Evolutionary conservation across 1,140 invertebrate species (phyloP).

Genomic region (Berghia stephanieae): DNA sequence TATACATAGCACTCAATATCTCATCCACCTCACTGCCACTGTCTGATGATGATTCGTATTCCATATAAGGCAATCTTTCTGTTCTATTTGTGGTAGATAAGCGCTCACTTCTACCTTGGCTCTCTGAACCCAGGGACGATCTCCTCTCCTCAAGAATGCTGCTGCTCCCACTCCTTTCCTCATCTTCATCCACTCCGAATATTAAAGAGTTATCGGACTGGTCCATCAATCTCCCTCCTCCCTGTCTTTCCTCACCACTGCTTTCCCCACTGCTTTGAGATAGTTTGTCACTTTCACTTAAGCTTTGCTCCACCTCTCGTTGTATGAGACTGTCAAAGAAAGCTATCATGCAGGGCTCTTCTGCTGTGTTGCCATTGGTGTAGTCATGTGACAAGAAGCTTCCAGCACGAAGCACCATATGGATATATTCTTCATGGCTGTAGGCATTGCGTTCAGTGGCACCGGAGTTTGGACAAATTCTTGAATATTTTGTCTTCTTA

Average conservation of each 20-base stretch:
- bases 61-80: too few species aligned
- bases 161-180: conserved; percentile 21
- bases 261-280: too few species aligned
- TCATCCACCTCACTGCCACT: conserved; percentile 28
- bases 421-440: conserved; percentile 86
- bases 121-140: too few species aligned
- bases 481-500: too few species aligned
- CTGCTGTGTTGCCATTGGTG: conserved; percentile 83
- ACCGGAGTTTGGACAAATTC: too few species aligned
- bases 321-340: conserved; percentile 95
- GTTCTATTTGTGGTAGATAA: too few species aligned
- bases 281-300: too few species aligned
- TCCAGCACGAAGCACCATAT: conserved; percentile 81
- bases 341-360: conserved; percentile 95
- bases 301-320: conserved; percentile 80
- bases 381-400: conserved; percentile 71
- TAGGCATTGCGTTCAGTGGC: conserved; percentile 77
- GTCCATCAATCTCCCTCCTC: conserved; percentile 39
- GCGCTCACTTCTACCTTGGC: too few species aligned
- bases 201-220: neutral
- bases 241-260: too few species aligned
- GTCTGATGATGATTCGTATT: conserved; percentile 22
- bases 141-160: too few species aligned
- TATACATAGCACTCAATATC: conserved; percentile 30
- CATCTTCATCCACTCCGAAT: conserved; percentile 20